These are phyloP conservation scores for Caenorhabditis wallacei DNA, from an alignment of 2,888 invertebrate species.

Conservation along the genomic window DNA sequence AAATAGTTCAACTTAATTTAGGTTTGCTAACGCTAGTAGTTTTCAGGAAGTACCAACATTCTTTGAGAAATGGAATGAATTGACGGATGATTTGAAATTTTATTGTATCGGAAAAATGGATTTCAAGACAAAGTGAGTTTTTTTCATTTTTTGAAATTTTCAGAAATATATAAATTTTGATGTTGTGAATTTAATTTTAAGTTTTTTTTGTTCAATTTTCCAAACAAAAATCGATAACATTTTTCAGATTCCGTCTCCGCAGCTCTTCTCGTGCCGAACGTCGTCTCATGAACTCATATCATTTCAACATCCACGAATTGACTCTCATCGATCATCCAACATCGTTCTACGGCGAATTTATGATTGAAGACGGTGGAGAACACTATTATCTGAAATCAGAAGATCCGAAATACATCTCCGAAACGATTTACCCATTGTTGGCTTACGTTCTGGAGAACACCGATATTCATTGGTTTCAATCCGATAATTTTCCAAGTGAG, in stretches of 20 bases:
- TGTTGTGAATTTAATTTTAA: too few relatives aligned
- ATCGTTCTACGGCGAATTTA: neutral
- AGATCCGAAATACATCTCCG: neutral
- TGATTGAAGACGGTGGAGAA: neutral
- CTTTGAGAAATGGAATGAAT: neutral
- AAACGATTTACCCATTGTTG: neutral
- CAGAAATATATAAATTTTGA: too few relatives aligned
- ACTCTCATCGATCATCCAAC: neutral
- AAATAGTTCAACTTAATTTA: too few relatives aligned
- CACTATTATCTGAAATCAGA: neutral
- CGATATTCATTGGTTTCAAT: neutral
- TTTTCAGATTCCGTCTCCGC: slow-evolving; percentile 14
- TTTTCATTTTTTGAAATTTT: too few relatives aligned
- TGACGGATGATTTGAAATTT: neutral
- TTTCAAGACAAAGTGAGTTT: neutral
- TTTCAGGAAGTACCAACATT: neutral
- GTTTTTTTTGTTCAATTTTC: neutral
- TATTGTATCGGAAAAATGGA: neutral
- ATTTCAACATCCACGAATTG: neutral
- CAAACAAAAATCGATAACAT: neutral
- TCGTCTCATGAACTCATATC: neutral
- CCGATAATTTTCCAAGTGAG: neutral
- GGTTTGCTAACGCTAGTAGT: too few relatives aligned
- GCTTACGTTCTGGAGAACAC: neutral
- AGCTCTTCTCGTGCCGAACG: neutral